Base-by-base conservation (phyloP, 2,888 invertebrate genomes). In the Melanostoma scalare region DNA sequence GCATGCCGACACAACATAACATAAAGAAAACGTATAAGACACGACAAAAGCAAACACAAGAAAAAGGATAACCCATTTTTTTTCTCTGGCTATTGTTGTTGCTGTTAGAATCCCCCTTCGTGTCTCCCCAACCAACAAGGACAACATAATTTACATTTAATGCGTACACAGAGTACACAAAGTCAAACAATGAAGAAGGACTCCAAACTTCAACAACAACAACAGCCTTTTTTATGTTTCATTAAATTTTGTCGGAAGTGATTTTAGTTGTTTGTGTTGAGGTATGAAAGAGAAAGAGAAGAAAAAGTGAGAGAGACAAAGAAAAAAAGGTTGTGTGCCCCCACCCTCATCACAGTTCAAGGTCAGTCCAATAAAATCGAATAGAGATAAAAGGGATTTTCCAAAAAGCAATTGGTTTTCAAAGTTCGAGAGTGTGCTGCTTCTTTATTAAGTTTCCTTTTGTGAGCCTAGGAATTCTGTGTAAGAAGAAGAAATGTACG, bases 131-230 rank as follows among this genome's bases (percentile, higher is more conserved):
- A 46, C 30, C 30, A 44, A 10, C 8, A 42, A 6, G 44, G 50
- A 53, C 52, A 40, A 20, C 33, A 38, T 20, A 40, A 30, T 58
- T 58, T 58, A 35, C 20, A 67, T 44, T 67, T 40, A 38, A 31
- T 58, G 72, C 58, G 53, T 58, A 44, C 46, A 35, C 42, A 58
- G 40, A 65, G 53, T 84, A 53, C 56, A 60, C 79, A 71, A 75
- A 79, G 71, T 79, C 79, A 84, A 84, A 79, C 84, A 78, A 78
- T 71, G 84, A 61, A 60, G 46, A 79, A 71, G 67, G 58, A 74
- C 48, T 79, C 58, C 20, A 20, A 10, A 58, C 55, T 63, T 44
- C 33, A 42, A 30, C 67, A 48, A 20, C 50, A 58, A 36, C 20
- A 63, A 58, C 69, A 53, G 52, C 35, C 76, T 55, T 53, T 60